Conservation (phyloP, 2,888 invertebrate species). For the Eupithecia tripunctaria region DNA sequence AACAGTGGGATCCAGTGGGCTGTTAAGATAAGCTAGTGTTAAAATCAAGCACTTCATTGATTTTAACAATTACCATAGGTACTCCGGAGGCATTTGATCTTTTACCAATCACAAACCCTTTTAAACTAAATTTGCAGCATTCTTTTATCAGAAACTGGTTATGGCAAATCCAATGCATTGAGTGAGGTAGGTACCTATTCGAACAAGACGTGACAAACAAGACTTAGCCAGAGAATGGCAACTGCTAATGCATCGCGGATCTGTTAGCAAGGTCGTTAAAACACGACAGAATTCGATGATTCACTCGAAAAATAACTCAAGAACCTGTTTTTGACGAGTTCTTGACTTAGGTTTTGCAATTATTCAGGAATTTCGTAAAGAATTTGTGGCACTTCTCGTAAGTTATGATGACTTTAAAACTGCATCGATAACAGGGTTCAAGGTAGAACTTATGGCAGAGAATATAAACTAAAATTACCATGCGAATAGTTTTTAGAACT, state of each 20-base stretch:
- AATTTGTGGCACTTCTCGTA: constrained; percentile 8
- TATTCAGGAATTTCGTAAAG: constrained; percentile 8
- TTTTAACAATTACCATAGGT: background rate
- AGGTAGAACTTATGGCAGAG: background rate
- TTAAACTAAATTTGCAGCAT: too few species aligned
- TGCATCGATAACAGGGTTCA: background rate
- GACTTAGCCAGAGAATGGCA: constrained; percentile 66
- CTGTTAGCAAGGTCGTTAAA: constrained; percentile 71
- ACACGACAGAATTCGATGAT: constrained; percentile 47
- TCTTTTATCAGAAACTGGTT: background rate
- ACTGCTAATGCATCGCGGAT: constrained; percentile 53
- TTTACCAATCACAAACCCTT: too few species aligned
- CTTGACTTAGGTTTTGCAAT: constrained; percentile 15
- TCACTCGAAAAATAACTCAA: constrained; percentile 36
- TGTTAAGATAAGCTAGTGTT: background rate
- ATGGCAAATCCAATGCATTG: constrained; percentile 2
- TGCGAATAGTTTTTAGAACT: constrained; percentile 22
- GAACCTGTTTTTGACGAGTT: constrained; percentile 41
- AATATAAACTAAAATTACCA: constrained; percentile 8
- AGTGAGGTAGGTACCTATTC: constrained; percentile 5
- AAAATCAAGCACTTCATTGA: background rate
- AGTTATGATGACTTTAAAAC: background rate
- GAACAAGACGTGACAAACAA: constrained; percentile 60
- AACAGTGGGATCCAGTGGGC: background rate
- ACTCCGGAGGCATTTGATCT: background rate